Evolutionary conservation across 2,113 vertebrate genomes (phyloP).

Genomic region (Sebastes fasciatus): DNA sequence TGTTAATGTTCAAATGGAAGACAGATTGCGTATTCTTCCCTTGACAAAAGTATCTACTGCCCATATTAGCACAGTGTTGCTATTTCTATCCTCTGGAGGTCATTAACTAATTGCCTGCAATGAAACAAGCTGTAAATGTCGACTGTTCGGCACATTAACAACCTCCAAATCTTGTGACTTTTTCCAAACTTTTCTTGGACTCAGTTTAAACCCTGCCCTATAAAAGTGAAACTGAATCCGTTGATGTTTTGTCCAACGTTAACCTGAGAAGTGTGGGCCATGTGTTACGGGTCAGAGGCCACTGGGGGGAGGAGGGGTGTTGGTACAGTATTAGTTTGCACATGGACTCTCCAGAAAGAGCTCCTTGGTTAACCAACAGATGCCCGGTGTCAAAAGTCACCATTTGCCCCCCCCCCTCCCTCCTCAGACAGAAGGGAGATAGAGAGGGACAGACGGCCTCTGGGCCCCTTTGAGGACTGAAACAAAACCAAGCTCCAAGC

Average conservation of each 20-base stretch:
- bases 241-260: conserved; percentile 29
- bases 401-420: neutral
- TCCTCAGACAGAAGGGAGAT: conserved; percentile 67
- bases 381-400: conserved; percentile 74
- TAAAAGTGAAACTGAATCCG: conserved; percentile 31
- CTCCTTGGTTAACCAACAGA: conserved; percentile 62
- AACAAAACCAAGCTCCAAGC: conserved; percentile 50
- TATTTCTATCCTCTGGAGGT: conserved; percentile 20
- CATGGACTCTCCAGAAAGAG: conserved; percentile 35
- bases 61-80: conserved; percentile 11
- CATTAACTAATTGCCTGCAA: conserved; percentile 41
- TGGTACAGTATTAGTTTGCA: conserved; percentile 66
- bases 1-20: conserved; percentile 22
- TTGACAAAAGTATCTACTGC: conserved; percentile 23
- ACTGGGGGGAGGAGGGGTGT: neutral
- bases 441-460: conserved; percentile 55
- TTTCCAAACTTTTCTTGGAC: neutral
- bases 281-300: conserved; percentile 44
- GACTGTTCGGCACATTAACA: neutral
- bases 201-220: neutral
- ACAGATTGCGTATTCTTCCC: conserved; percentile 22
- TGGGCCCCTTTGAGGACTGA: conserved; percentile 45
- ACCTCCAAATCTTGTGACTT: neutral
- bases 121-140: conserved; percentile 34
- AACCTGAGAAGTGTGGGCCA: conserved; percentile 45